Base-by-base conservation (phyloP, 2,888 invertebrate genomes). In the Crossocerus cetratus region DNA sequence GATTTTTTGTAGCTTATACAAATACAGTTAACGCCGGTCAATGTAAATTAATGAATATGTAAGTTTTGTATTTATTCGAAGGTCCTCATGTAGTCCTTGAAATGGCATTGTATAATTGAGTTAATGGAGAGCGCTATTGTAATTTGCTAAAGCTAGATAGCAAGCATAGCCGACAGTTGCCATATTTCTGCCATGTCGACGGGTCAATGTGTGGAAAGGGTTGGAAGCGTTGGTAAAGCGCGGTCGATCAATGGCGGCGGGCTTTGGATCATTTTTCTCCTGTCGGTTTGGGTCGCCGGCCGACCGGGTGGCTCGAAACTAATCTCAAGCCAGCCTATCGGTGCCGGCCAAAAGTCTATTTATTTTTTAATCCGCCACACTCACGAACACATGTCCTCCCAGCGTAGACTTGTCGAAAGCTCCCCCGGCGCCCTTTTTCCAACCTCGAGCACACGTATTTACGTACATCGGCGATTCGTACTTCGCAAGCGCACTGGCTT, bases 351-450 rank as follows among this genome's bases (percentile, higher is more conserved):
- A 57, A 65, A 32, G 69, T 45, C 59, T 64, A 64, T 72, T 69
- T 72, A 68, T 69, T 69, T 65, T 72, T 69, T 72, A 65, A 69
- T 69, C 58, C 22, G 58, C 20, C 72, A 65, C 57, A 43, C 45
- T 32, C 45, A 59, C 5, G n/a, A 23, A 22, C 44, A 13, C 23
- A 58, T 21, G 3, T 32, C 49, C 49, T 1, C 49, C 49, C 49
- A 22, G 44, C 14, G 62, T 65, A 61, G 67, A 63, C 69, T 69
- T 78, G 80, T 77, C 75, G 76, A 69, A 72, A 70, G 67, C 66
- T 56, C 4, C 49, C 13, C 14, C 49, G 43, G n/a, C 49, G 49
- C 49, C 49, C 22, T 55, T 0, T 55, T 55, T 55, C 3, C 22
- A 32, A 16, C 49, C 3, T n/a, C 49, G 49, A 14, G 43, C 43